Conservation (phyloP, 2,113 vertebrate genomes). For the Coregonus clupeaformis region DNA sequence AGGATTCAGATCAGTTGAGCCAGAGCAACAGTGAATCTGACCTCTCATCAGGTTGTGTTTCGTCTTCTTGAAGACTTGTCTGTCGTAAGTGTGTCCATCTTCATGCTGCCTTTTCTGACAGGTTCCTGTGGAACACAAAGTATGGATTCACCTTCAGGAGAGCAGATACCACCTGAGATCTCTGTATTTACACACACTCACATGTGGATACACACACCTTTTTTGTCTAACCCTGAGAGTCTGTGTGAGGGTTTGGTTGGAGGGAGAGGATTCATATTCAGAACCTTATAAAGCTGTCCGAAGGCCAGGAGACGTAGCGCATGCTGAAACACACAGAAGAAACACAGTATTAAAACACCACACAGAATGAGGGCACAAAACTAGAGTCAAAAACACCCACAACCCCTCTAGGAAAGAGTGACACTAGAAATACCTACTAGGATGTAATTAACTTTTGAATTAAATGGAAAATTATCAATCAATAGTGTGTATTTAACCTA, state of each 20-base stretch:
- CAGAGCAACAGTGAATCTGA: neutral
- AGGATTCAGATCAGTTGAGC: too few species aligned
- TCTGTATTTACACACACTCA: neutral
- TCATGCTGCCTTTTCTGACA: constrained; percentile 89
- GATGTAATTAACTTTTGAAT: neutral
- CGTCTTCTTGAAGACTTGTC: constrained; percentile 95
- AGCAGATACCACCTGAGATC: neutral
- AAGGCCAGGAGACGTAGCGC: constrained; percentile 67
- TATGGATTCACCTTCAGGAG: neutral
- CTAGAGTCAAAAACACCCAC: neutral
- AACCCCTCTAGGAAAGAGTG: neutral
- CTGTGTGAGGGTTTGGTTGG: constrained; percentile 40
- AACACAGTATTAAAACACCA: neutral
- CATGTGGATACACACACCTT: neutral
- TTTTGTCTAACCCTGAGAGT: constrained; percentile 33
- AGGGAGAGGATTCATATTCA: constrained; percentile 67
- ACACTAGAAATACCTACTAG: neutral
- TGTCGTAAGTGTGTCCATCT: constrained; percentile 83
- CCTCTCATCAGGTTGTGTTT: constrained; percentile 78
- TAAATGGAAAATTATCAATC: too few species aligned
- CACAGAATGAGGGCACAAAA: constrained; percentile 5
- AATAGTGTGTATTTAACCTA: too few species aligned
- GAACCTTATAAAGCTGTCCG: constrained; percentile 65
- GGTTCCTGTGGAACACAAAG: constrained; percentile 54
- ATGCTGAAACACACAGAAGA: constrained; percentile 50